Percentiles rank a stretch among this genome's conserved stretches.
phyloP scores from a whole-genome alignment of 2,888 invertebrate genomes.

The Teleiodes luculella region DNA sequence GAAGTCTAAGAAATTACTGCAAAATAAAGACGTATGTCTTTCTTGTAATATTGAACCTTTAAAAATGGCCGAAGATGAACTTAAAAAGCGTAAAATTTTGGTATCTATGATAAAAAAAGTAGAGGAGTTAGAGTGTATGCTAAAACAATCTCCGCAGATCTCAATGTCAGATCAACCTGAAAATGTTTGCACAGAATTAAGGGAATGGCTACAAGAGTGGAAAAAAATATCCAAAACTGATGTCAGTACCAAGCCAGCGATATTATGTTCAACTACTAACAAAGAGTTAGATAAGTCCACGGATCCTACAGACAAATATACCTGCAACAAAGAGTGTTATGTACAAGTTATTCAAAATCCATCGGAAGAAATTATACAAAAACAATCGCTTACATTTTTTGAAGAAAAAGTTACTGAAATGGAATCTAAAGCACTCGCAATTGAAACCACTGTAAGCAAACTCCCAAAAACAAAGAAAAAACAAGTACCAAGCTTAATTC shows the following conservation, averaged over 20 bases:
- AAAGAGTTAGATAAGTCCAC: no score
- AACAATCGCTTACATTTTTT: not conserved
- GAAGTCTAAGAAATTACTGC: not conserved
- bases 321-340: no score
- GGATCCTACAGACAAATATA: no score
- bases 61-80: no score
- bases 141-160: not conserved
- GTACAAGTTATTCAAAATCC: no score
- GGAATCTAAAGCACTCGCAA: not conserved
- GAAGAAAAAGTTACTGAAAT: not conserved
- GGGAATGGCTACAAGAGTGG: not conserved
- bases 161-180: not conserved
- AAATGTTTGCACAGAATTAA: not conserved
- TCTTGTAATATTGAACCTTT: no score
- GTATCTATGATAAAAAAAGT: no score
- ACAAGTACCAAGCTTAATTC: not conserved
- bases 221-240: not conserved
- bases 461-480: not conserved
- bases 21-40: no score
- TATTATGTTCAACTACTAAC: no score
- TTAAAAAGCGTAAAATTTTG: no score
- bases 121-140: no score
- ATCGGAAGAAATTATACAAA: not conserved
- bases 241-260: not conserved
- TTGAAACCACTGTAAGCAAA: not conserved